phyloP scores from a whole-genome alignment of 2,113 vertebrate genomes.

The Theristicus caerulescens region DNA sequence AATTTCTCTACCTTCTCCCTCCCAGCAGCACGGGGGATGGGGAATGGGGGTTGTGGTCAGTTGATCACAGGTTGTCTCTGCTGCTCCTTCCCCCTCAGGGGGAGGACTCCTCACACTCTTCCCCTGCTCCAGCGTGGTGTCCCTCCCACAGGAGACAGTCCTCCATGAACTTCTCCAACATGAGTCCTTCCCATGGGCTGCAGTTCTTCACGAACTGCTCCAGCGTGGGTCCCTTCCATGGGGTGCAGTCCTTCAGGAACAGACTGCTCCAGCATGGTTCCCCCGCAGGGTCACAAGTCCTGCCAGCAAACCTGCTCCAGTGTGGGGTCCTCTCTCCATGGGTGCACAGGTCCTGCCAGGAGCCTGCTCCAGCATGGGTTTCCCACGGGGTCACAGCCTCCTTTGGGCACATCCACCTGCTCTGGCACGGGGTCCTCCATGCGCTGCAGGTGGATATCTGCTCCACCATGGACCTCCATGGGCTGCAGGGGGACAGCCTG shows the following conservation, averaged over 20 bases:
- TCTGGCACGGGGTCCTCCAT: fast-evolving
- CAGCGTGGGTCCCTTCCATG: fast-evolving
- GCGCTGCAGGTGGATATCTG: not conserved
- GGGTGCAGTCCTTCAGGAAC: not conserved
- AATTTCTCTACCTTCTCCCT: not conserved
- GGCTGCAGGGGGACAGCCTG: not conserved
- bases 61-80: not conserved
- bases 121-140: not conserved
- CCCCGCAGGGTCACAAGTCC: not conserved
- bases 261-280: not conserved
- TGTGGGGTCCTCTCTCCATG: too few relatives aligned
- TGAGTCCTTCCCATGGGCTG: not conserved
- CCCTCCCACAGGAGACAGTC: not conserved
- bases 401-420: not conserved
- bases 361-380: not conserved
- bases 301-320: not conserved
- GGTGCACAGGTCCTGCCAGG: not conserved
- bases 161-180: not conserved
- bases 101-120: not conserved
- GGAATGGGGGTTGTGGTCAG: not conserved
- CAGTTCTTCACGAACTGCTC: not conserved
- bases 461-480: not conserved
- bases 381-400: not conserved
- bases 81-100: not conserved
- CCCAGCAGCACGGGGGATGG: fast-evolving